Evolutionary conservation across 1,140 invertebrate species (phyloP).

Genomic region (Drosophila orosa): DNA sequence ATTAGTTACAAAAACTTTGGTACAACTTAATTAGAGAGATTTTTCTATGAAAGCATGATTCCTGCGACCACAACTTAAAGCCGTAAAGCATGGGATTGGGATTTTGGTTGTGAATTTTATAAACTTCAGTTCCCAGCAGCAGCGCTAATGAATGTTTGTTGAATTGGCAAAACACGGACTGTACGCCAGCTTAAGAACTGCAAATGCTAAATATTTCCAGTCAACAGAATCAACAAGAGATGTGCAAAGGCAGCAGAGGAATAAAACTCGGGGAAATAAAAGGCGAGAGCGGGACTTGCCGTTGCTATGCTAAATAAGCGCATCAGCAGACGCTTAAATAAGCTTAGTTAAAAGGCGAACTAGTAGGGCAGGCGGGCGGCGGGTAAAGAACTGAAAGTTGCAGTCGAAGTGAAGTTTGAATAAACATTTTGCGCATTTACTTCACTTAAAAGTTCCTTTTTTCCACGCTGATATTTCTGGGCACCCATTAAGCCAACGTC

Average conservation of each 20-base stretch:
- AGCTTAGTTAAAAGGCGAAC: constrained; percentile 71
- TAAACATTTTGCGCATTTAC: constrained; percentile 83
- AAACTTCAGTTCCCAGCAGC: background rate
- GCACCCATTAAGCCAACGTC: constrained; percentile 65
- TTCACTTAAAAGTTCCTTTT: constrained; percentile 79
- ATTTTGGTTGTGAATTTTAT: background rate
- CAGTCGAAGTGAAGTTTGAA: constrained; percentile 79
- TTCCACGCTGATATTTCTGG: constrained; percentile 70
- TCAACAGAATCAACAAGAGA: constrained; percentile 56
- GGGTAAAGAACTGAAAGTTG: constrained; percentile 54
- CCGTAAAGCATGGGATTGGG: background rate
- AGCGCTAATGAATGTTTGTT: constrained; percentile 36
- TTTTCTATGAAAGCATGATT: background rate
- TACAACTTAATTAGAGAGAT: background rate
- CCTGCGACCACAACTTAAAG: background rate
- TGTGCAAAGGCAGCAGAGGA: constrained; percentile 17
- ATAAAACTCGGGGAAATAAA: constrained; percentile 17
- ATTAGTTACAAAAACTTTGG: background rate
- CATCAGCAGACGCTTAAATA: constrained; percentile 69
- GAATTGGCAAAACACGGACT: constrained; percentile 50
- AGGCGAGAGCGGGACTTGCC: constrained; percentile 19
- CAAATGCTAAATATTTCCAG: constrained; percentile 57
- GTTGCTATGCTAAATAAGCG: constrained; percentile 68
- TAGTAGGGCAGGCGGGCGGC: constrained; percentile 27
- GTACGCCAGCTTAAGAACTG: constrained; percentile 56